Evolutionary conservation across 2,113 vertebrate species (phyloP).

Genomic region (Aegithalos caudatus): DNA sequence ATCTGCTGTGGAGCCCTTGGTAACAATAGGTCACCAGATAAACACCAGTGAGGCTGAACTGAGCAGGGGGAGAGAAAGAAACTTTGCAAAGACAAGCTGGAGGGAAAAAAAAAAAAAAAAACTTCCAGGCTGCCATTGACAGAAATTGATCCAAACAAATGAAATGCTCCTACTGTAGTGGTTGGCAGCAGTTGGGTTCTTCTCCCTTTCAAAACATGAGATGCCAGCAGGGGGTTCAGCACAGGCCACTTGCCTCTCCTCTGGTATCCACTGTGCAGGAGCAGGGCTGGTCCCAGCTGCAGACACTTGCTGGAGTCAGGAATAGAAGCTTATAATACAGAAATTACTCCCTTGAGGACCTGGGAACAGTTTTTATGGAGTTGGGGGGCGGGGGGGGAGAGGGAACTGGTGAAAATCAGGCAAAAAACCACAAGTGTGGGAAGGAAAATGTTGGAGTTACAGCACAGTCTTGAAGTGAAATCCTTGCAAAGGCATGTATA

Average conservation of each 20-base stretch:
- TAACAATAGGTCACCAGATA: background rate
- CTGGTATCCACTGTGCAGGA: rapidly evolving
- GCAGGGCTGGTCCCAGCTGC: background rate
- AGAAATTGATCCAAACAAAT: constrained; percentile 44
- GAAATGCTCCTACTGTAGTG: background rate
- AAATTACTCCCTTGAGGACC: background rate
- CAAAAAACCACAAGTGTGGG: background rate
- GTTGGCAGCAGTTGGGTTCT: background rate
- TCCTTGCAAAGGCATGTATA: rapidly evolving
- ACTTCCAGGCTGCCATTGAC: background rate
- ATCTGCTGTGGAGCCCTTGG: background rate
- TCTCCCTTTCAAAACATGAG: background rate
- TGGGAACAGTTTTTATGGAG: background rate
- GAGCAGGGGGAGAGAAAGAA: background rate
- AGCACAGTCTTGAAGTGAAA: background rate
- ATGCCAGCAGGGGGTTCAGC: rapidly evolving
- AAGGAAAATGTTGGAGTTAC: background rate
- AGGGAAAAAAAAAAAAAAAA: background rate
- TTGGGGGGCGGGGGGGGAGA: too few relatives aligned
- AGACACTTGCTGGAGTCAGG: background rate
- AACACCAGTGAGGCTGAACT: background rate
- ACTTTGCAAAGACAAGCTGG: background rate
- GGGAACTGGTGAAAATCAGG: background rate
- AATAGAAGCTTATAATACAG: background rate
- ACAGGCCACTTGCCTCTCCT: rapidly evolving